phyloP scores from a whole-genome alignment of 2,113 vertebrate species.

The Phyllostomus discolor region DNA sequence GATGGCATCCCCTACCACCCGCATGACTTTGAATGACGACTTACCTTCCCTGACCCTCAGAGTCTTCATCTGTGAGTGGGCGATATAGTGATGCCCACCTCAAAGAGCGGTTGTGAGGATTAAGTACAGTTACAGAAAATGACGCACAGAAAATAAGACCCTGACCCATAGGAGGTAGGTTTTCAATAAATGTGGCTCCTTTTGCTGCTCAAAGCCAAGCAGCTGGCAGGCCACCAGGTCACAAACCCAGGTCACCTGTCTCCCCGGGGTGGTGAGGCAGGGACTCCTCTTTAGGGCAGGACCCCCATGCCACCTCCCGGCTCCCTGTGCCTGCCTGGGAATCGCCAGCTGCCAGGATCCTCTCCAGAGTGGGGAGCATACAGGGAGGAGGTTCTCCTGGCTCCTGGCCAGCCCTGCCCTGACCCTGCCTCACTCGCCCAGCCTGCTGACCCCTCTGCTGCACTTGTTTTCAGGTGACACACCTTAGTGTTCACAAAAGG shows the following conservation, averaged over 20 bases:
- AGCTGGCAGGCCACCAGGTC: background rate
- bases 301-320: background rate
- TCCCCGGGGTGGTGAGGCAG: background rate
- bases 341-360: background rate
- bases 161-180: background rate
- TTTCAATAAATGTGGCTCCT: background rate
- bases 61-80: background rate
- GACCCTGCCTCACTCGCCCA: accelerated
- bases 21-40: background rate
- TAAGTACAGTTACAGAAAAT: background rate
- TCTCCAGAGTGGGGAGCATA: background rate
- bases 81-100: background rate
- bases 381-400: background rate
- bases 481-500: background rate
- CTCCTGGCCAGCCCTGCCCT: background rate
- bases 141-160: background rate
- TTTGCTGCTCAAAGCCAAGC: background rate
- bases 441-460: too few relatives aligned
- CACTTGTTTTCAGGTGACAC: background rate
- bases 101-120: background rate
- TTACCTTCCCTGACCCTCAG: background rate
- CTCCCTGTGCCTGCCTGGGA: background rate
- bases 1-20: background rate
- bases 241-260: background rate
- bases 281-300: background rate